Evolutionary conservation across 2,797 vertebrate genomes (phyloP), one percentile per base, ranked within the genome.

Genomic region (Melanotaenia boesemani): DNA sequence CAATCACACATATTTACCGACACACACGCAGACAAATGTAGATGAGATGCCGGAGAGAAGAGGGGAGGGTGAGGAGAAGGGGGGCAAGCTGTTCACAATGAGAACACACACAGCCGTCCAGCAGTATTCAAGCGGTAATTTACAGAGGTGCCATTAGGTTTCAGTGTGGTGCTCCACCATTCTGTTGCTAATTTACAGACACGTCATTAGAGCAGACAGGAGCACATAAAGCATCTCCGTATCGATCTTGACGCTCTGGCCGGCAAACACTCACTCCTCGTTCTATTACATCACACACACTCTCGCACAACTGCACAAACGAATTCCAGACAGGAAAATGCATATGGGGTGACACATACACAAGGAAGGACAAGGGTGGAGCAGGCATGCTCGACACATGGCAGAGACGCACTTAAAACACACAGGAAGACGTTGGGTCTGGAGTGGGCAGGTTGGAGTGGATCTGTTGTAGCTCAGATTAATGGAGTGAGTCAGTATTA

Each of bases 131-230:
- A 50, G 67, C 63, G 20, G 84, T 89, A 88, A 94, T 94, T 93
- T 94, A 93, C 90, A 76, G 88, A 83, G 77, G 71, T 88, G 90
- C 88, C 90, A 88, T 92, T 93, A 88, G 81, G 83, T 84, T 91
- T 86, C 85, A 89, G 86, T 79, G 85, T 65, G 75, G 85, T 57
- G 83, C 85, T 87, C 80, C 82, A 74, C 89, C 76, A 84, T 90
- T 92, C 90, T 90, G 85, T 85, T 86, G 88, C 90, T 93, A 94
- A 95, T 95, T 95, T 95, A 95, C 93, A 91, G 89, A 89, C 85
- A 81, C 88, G 93, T 94, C 94, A 94, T 94, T 94, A 94, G 86
- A 92, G 65, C 86, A 91, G 93, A 93, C 91, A 91, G 91, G 86
- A 69, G 85, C 81, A 91, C 93, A 93, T 95, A 95, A 95, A 95